A percentile compares a stretch with the other conserved stretches of the same genome.
Evolutionary conservation across 2,797 vertebrate species (phyloP).

Genomic region (Mycteria americana): DNA sequence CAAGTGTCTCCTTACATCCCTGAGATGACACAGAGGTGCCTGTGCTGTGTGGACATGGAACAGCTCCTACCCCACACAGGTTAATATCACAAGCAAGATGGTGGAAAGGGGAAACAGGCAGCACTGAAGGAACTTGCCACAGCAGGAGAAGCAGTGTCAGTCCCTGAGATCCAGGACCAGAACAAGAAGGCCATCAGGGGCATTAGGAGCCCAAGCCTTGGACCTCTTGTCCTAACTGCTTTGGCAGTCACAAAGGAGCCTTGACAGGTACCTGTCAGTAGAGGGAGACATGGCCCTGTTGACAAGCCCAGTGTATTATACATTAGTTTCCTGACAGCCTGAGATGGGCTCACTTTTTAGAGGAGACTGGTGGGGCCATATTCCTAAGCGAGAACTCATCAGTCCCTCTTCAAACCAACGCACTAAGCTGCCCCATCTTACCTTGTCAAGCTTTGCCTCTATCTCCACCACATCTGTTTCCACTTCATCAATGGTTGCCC

Average conservation of each 20-base stretch:
- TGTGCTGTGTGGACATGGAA: fast-evolving
- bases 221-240: neutral
- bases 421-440: conserved; percentile 51
- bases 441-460: conserved; percentile 94
- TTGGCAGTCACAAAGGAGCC: neutral
- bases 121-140: neutral
- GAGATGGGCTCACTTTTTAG: neutral
- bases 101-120: neutral
- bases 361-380: neutral
- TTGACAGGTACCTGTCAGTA: neutral
- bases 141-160: neutral
- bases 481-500: conserved; percentile 94
- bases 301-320: neutral
- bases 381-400: neutral
- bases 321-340: neutral
- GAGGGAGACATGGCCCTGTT: neutral
- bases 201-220: neutral
- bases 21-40: neutral
- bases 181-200: too few relatives aligned
- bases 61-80: neutral
- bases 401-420: neutral
- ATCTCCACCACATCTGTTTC: conserved; percentile 96
- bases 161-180: neutral
- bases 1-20: neutral
- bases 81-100: neutral